Evolutionary conservation across 1,140 invertebrate species (phyloP).

Genomic region (Brachionus asplanchnoidis): DNA sequence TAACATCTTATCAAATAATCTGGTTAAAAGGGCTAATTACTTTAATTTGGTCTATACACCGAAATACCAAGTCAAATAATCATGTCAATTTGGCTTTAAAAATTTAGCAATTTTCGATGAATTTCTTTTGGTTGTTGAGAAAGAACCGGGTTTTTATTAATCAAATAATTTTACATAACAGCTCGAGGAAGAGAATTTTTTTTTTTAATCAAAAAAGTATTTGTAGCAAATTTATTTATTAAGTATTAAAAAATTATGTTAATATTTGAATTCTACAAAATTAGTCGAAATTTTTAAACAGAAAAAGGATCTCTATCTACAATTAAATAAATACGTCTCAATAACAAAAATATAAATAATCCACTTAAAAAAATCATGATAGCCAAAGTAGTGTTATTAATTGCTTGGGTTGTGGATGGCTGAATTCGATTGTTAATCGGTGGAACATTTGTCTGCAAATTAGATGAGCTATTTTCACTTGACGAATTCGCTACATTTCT

Average conservation of each 20-base stretch:
- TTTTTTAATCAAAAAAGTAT: neutral
- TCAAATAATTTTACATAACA: neutral
- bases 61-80: neutral
- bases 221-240: neutral
- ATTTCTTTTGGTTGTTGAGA: neutral
- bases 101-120: neutral
- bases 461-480: neutral
- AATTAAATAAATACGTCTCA: slow-evolving; percentile 29
- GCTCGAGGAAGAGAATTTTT: neutral
- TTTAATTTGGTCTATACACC: neutral
- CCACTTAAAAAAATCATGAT: neutral
- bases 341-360: slow-evolving; percentile 20
- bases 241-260: neutral
- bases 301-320: slow-evolving; percentile 26
- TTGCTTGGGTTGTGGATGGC: neutral
- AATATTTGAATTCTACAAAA: slow-evolving; percentile 4
- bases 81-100: neutral
- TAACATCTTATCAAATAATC: neutral
- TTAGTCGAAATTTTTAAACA: neutral
- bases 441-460: neutral
- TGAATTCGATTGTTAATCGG: neutral
- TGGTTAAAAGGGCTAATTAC: neutral
- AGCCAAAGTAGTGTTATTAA: neutral
- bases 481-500: neutral
- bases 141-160: neutral